phyloP scores from a whole-genome alignment of 2,113 vertebrate species.

The Cyprinus carpio region DNA sequence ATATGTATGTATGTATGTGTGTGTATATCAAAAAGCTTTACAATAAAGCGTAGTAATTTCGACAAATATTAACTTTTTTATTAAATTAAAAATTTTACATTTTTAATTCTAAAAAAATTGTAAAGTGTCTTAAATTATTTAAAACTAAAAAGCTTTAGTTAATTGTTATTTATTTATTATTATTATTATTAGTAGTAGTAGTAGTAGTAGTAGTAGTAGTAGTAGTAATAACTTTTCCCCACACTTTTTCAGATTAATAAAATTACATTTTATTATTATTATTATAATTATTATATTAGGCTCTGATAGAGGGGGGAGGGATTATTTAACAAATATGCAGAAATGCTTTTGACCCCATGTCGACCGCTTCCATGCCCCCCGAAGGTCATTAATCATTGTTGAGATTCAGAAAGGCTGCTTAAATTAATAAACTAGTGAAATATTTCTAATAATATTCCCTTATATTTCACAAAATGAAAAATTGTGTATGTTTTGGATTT shows the following conservation, averaged over 20 bases:
- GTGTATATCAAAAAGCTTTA: neutral
- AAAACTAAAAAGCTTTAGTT: neutral
- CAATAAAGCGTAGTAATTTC: neutral
- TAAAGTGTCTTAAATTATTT: neutral
- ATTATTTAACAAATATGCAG: slow-evolving; percentile 74
- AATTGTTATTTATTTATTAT: no score
- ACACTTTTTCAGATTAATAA: no score
- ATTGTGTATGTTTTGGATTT: slow-evolving; percentile 16
- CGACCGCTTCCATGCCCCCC: slow-evolving; percentile 60
- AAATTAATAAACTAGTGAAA: slow-evolving; percentile 60
- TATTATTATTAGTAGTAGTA: no score
- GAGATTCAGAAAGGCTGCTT: slow-evolving; percentile 63
- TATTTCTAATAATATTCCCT: slow-evolving; percentile 41
- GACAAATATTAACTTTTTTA: neutral
- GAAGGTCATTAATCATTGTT: slow-evolving; percentile 70
- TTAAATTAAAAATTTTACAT: neutral
- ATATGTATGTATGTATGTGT: no score
- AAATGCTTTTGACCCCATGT: slow-evolving; percentile 71
- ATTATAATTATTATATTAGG: slow-evolving; percentile 27
- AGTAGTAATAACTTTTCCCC: no score
- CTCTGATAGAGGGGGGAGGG: slow-evolving; percentile 49
- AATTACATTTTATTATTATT: neutral
- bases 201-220: no score
- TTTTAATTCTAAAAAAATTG: neutral
- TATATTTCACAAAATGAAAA: slow-evolving; percentile 54